Percentiles rank a stretch among this genome's conserved stretches.
Evolutionary conservation across 2,797 vertebrate genomes (phyloP).

Genomic region (Sebastes taczanowskii): DNA sequence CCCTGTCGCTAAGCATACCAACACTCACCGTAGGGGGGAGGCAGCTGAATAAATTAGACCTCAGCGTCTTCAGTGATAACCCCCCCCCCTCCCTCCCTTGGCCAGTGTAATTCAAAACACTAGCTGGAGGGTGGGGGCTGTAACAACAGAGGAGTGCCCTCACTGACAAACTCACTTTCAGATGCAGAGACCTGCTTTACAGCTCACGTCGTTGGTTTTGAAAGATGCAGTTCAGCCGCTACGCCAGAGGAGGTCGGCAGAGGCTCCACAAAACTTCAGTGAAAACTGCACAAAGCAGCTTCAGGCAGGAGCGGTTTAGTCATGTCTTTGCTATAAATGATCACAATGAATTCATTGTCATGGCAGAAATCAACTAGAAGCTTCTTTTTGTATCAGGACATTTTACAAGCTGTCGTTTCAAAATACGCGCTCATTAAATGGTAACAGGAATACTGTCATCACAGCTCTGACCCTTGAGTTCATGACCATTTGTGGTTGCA

Average conservation of each 20-base stretch:
- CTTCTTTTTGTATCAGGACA: neutral
- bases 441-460: neutral
- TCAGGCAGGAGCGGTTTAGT: slow-evolving; percentile 7
- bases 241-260: slow-evolving; percentile 66
- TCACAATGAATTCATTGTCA: slow-evolving; percentile 32
- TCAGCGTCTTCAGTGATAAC: slow-evolving; percentile 37
- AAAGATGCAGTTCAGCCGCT: slow-evolving; percentile 20
- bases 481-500: neutral
- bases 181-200: slow-evolving; percentile 1
- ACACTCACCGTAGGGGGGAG: slow-evolving; percentile 61
- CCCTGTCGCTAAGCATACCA: slow-evolving; percentile 59
- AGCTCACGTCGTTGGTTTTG: neutral
- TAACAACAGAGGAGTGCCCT: slow-evolving; percentile 33
- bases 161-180: slow-evolving; percentile 35
- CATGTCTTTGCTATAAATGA: neutral
- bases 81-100: neutral
- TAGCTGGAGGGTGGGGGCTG: slow-evolving; percentile 48
- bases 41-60: slow-evolving; percentile 78
- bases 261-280: slow-evolving; percentile 16
- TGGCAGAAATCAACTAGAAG: neutral
- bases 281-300: neutral
- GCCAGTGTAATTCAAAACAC: slow-evolving; percentile 67
- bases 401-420: neutral
- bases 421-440: neutral
- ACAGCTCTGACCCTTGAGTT: neutral